Percentiles rank a stretch among this genome's conserved stretches.
phyloP scores from a whole-genome alignment of 2,888 invertebrate species.

The Limenitis camilla region DNA sequence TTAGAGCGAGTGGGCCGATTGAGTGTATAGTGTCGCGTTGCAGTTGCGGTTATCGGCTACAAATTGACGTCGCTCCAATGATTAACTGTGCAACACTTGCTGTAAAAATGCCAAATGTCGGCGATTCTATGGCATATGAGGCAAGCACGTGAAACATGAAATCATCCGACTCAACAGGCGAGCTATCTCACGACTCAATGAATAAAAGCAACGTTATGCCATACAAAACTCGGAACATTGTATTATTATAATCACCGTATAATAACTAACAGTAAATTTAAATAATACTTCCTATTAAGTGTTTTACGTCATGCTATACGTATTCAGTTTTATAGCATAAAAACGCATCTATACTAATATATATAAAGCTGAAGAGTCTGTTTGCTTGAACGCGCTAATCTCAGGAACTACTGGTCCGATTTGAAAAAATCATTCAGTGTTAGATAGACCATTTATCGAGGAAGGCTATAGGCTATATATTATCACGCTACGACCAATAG shows the following conservation, averaged over 20 bases:
- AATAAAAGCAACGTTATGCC: conserved; percentile 16
- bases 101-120: conserved; percentile 13
- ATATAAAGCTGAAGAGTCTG: too few relatives aligned
- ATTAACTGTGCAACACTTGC: conserved; percentile 44
- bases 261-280: conserved; percentile 10
- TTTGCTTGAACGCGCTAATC: too few relatives aligned
- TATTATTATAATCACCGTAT: conserved; percentile 8
- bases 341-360: too few relatives aligned
- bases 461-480: too few relatives aligned
- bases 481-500: too few relatives aligned
- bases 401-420: too few relatives aligned
- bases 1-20: conserved; percentile 49
- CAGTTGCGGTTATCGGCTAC: conserved; percentile 64
- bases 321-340: background rate
- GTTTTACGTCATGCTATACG: too few relatives aligned
- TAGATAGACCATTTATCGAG: too few relatives aligned
- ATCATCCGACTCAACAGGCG: background rate
- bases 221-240: conserved; percentile 21
- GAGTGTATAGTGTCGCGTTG: conserved; percentile 52
- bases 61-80: conserved; percentile 59
- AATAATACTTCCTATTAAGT: background rate
- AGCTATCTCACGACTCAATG: conserved; percentile 10
- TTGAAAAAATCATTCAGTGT: too few relatives aligned
- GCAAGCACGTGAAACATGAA: conserved; percentile 8
- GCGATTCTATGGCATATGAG: conserved; percentile 2